These are phyloP conservation scores for Heliconius erato DNA, from an alignment of 2,888 invertebrate genomes.

Conservation along the genomic window DNA sequence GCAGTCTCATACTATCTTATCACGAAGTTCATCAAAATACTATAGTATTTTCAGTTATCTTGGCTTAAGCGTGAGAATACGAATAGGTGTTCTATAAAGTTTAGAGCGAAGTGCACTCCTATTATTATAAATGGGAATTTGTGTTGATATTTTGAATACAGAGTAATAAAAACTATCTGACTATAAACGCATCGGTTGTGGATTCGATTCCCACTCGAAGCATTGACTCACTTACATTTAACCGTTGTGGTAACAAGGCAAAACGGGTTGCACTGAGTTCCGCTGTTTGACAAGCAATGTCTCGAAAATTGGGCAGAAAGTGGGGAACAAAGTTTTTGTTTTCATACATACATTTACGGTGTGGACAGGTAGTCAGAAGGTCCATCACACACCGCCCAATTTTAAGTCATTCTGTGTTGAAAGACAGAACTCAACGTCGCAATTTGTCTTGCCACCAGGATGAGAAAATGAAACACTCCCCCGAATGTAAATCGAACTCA, in stretches of 20 bases:
- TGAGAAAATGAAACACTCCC: not conserved
- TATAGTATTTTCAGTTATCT: not conserved
- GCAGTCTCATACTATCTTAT: not conserved
- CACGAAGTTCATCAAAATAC: not conserved
- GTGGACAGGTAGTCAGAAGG: too few species aligned
- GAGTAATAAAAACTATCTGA: not conserved
- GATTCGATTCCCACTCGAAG: not conserved
- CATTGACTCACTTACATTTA: not conserved
- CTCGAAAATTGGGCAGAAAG: not conserved
- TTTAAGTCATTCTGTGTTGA: too few species aligned
- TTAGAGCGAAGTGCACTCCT: not conserved
- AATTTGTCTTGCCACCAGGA: not conserved
- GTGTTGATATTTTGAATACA: not conserved
- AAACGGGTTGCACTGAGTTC: not conserved
- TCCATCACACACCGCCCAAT: too few species aligned
- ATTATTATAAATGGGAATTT: not conserved
- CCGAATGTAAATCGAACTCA: not conserved
- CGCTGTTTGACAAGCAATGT: not conserved
- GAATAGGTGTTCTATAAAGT: not conserved
- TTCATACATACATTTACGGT: too few species aligned
- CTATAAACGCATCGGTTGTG: not conserved
- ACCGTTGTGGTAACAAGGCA: not conserved
- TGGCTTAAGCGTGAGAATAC: slow-evolving; percentile 2
- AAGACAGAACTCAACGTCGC: not conserved
- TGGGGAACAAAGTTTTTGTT: not conserved